Percentiles rank a stretch among this genome's conserved stretches.
phyloP scores from a whole-genome alignment of 2,113 vertebrate genomes.

The Odontesthes bonariensis region DNA sequence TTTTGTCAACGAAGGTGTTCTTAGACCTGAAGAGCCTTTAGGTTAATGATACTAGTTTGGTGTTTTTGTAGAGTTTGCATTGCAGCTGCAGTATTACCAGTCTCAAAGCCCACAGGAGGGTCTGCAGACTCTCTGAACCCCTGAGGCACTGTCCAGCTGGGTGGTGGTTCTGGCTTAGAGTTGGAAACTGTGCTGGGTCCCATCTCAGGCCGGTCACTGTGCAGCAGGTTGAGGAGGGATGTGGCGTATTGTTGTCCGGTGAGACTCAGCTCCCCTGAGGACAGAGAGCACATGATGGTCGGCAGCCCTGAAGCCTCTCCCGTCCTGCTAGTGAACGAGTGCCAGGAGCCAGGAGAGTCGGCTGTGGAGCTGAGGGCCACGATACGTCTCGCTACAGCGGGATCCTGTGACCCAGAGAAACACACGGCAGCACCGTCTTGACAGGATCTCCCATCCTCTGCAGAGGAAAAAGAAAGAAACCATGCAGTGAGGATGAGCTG shows the following conservation, averaged over 20 bases:
- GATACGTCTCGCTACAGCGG: constrained; percentile 38
- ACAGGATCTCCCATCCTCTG: constrained; percentile 58
- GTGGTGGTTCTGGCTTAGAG: constrained; percentile 80
- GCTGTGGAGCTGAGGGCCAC: constrained; percentile 39
- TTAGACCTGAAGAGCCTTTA: not conserved
- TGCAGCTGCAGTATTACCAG: constrained; percentile 67
- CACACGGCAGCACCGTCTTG: constrained; percentile 33
- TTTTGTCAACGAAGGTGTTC: not conserved
- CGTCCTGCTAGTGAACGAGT: constrained; percentile 44
- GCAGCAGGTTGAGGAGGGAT: constrained; percentile 87
- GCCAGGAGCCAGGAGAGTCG: constrained; percentile 55
- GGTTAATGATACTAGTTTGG: not conserved
- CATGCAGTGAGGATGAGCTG: not conserved
- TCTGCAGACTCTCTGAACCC: constrained; percentile 72
- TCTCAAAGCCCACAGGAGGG: constrained; percentile 60
- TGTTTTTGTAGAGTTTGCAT: constrained; percentile 8
- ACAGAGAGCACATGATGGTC: constrained; percentile 61
- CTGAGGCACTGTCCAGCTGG: constrained; percentile 70
- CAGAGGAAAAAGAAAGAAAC: constrained; percentile 15
- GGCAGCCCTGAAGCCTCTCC: constrained; percentile 50
- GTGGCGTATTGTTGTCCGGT: constrained; percentile 83
- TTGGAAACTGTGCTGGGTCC: constrained; percentile 75
- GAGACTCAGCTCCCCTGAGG: constrained; percentile 61
- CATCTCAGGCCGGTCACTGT: constrained; percentile 82
- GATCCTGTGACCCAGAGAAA: constrained; percentile 35